A percentile compares a stretch with the other conserved stretches of the same genome.
Conservation (phyloP, 1,140 invertebrate genomes). For the Lysiphlebus fabarum region DNA sequence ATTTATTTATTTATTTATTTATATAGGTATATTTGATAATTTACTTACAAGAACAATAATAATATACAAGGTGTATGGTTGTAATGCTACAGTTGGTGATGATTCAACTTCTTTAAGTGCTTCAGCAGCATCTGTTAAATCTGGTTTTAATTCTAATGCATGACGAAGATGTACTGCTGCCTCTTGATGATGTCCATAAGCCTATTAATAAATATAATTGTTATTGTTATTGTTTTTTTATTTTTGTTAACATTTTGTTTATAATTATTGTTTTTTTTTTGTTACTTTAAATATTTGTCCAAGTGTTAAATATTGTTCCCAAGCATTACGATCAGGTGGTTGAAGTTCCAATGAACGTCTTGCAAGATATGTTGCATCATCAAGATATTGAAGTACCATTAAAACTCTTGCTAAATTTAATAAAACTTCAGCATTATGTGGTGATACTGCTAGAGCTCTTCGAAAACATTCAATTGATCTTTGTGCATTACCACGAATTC, state of each 20-base stretch:
- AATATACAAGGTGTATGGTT: constrained; percentile 80
- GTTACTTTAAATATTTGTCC: constrained; percentile 74
- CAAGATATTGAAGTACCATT: constrained; percentile 80
- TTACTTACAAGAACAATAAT: constrained; percentile 75
- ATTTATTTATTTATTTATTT: too few relatives aligned
- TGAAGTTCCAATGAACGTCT: constrained; percentile 72
- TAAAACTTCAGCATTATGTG: constrained; percentile 81
- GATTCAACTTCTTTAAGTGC: constrained; percentile 77
- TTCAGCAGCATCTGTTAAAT: constrained; percentile 73
- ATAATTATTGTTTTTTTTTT: not conserved
- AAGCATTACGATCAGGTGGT: constrained; percentile 77
- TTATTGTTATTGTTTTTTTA: too few relatives aligned
- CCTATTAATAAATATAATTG: constrained; percentile 45
- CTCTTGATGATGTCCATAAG: constrained; percentile 80
- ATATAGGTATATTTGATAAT: too few relatives aligned
- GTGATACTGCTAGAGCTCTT: constrained; percentile 76
- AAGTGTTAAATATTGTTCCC: constrained; percentile 86
- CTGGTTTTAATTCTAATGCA: constrained; percentile 76
- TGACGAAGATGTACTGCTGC: constrained; percentile 77
- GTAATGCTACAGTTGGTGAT: constrained; percentile 68
- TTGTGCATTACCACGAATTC: constrained; percentile 79
- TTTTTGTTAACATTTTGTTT: too few relatives aligned
- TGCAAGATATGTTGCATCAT: constrained; percentile 84
- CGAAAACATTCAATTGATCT: constrained; percentile 86
- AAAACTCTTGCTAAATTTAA: constrained; percentile 80